Evolutionary conservation across 1,140 invertebrate genomes (phyloP).

Genomic region (Papilio xuthus): DNA sequence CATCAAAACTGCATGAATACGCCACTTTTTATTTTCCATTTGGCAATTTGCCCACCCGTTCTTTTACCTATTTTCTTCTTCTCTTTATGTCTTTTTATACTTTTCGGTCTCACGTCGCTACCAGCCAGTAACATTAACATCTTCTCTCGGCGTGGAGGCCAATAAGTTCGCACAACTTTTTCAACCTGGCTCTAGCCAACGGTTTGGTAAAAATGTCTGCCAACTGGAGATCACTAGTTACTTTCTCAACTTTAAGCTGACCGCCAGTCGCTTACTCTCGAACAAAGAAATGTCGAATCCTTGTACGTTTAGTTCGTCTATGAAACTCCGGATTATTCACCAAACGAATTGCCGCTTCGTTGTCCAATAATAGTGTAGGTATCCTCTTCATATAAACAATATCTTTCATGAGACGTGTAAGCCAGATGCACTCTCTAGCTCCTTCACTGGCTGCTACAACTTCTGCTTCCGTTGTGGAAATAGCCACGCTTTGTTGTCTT

Average conservation of each 20-base stretch:
- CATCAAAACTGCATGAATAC: no score
- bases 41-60: no score
- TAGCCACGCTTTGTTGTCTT: slow-evolving; percentile 57
- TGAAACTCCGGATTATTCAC: slow-evolving; percentile 59
- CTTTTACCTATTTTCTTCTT: no score
- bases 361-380: slow-evolving; percentile 49
- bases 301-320: slow-evolving; percentile 49
- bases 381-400: background rate
- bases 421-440: slow-evolving; percentile 67
- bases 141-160: slow-evolving; percentile 26
- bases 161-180: slow-evolving; percentile 8
- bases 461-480: slow-evolving; percentile 77
- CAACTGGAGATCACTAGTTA: no score
- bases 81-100: no score
- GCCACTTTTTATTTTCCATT: no score
- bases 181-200: no score
- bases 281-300: slow-evolving; percentile 21
- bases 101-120: no score
- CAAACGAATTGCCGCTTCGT: slow-evolving; percentile 44
- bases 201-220: no score
- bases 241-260: no score
- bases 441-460: slow-evolving; percentile 71
- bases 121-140: slow-evolving; percentile 14
- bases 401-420: slow-evolving; percentile 44
- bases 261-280: background rate